phyloP scores from a whole-genome alignment of 2,888 invertebrate genomes.

The Adela reaumurella region DNA sequence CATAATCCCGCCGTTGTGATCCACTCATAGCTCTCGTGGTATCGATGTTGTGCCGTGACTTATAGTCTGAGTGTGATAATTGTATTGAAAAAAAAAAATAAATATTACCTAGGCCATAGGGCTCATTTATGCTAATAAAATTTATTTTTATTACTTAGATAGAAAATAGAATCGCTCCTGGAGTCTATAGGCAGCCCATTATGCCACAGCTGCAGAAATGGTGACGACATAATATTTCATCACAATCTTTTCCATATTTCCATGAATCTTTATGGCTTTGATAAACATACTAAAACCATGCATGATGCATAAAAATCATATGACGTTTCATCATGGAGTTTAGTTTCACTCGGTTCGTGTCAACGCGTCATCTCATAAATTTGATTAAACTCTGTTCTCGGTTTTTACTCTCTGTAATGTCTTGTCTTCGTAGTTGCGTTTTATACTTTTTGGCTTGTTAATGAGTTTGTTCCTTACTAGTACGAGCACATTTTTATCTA shows the following conservation, averaged over 20 bases:
- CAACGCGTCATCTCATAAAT: too few relatives aligned
- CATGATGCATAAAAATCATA: too few relatives aligned
- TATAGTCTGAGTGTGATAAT: neutral
- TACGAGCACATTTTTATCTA: too few relatives aligned
- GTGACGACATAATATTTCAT: neutral
- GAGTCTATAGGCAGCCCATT: neutral
- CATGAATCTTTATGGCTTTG: too few relatives aligned
- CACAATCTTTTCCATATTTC: neutral
- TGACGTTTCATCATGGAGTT: too few relatives aligned
- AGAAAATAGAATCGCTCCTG: neutral
- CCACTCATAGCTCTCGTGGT: conserved; percentile 16
- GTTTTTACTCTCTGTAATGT: neutral
- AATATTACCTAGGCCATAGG: neutral
- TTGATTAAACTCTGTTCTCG: too few relatives aligned
- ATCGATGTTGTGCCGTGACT: conserved; percentile 44
- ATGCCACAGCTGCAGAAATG: neutral
- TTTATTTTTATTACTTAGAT: neutral
- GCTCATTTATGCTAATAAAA: neutral
- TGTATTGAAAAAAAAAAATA: neutral
- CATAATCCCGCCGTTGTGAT: neutral
- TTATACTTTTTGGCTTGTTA: neutral
- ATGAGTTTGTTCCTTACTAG: neutral
- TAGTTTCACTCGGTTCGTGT: too few relatives aligned
- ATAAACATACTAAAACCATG: too few relatives aligned
- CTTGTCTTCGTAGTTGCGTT: neutral